These are phyloP conservation scores for Phymatocera aterrima DNA, from an alignment of 2,888 invertebrate genomes.

Conservation along the genomic window DNA sequence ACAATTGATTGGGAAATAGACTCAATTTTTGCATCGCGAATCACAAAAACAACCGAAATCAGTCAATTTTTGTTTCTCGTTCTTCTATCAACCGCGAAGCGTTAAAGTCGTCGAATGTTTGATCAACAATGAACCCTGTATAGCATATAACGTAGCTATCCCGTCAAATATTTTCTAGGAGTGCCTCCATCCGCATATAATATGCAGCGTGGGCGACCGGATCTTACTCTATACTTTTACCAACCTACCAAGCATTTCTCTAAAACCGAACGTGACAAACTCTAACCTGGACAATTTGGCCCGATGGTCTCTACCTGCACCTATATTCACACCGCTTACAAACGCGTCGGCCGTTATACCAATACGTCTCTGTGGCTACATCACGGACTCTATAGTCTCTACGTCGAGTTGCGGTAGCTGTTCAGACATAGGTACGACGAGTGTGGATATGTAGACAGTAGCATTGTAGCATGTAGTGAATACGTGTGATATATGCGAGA, in stretches of 20 bases:
- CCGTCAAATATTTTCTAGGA: neutral
- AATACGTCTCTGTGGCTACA: neutral
- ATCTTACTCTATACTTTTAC: constrained; percentile 44
- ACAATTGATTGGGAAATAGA: neutral
- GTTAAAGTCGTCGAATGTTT: neutral
- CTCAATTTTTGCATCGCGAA: neutral
- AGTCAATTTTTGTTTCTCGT: neutral
- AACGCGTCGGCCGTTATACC: constrained; percentile 16
- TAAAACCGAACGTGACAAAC: constrained; percentile 58
- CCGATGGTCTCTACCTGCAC: neutral
- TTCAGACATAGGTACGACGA: neutral
- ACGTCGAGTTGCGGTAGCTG: neutral
- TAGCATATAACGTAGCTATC: too few relatives aligned
- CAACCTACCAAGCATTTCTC: too few relatives aligned
- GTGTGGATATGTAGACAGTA: neutral
- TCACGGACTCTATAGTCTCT: neutral
- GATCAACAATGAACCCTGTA: neutral
- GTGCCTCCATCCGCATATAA: neutral
- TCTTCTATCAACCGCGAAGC: neutral
- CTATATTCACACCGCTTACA: constrained; percentile 16
- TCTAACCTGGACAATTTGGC: constrained; percentile 19
- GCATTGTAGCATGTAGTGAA: neutral
- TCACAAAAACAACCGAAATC: neutral
- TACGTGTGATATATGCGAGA: neutral
- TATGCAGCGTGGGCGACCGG: constrained; percentile 12